These are phyloP conservation scores for Abrostola tripartita DNA, from an alignment of 2,888 invertebrate genomes.

Conservation along the genomic window DNA sequence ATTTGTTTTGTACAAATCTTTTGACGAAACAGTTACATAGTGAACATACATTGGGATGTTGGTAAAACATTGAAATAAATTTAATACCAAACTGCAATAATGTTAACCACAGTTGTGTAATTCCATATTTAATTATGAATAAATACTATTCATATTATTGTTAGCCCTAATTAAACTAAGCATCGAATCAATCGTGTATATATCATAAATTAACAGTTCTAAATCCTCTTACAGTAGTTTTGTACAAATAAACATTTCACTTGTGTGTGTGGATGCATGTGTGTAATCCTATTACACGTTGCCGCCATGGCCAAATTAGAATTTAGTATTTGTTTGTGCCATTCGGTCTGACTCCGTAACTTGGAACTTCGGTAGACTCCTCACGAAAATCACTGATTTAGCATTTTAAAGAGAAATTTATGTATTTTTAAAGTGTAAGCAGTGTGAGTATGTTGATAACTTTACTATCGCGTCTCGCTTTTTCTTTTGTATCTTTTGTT, in stretches of 20 bases:
- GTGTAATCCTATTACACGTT: slow-evolving; percentile 47
- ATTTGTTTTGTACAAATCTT: neutral
- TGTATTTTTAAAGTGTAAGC: too few species aligned
- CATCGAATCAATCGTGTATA: slow-evolving; percentile 34
- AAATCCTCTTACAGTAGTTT: slow-evolving; percentile 38
- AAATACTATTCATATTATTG: slow-evolving; percentile 26
- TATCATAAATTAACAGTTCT: slow-evolving; percentile 31
- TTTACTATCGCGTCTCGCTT: too few species aligned
- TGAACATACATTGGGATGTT: too few species aligned
- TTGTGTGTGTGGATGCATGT: slow-evolving; percentile 21
- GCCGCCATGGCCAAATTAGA: slow-evolving; percentile 39
- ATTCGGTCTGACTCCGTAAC: slow-evolving; percentile 9
- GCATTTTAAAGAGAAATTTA: too few species aligned
- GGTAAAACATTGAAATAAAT: too few species aligned
- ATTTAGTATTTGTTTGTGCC: slow-evolving; percentile 42
- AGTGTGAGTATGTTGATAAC: too few species aligned
- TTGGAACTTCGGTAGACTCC: neutral
- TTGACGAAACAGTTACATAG: neutral
- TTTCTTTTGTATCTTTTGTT: too few species aligned
- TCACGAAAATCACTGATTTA: too few species aligned
- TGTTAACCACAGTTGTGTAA: neutral
- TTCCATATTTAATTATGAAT: neutral
- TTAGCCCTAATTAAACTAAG: slow-evolving; percentile 30
- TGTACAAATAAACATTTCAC: slow-evolving; percentile 39
- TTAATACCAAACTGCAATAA: too few species aligned